Evolutionary conservation across 2,113 vertebrate genomes (phyloP), one percentile per base, ranked within the genome.

Genomic region (Sander vitreus): DNA sequence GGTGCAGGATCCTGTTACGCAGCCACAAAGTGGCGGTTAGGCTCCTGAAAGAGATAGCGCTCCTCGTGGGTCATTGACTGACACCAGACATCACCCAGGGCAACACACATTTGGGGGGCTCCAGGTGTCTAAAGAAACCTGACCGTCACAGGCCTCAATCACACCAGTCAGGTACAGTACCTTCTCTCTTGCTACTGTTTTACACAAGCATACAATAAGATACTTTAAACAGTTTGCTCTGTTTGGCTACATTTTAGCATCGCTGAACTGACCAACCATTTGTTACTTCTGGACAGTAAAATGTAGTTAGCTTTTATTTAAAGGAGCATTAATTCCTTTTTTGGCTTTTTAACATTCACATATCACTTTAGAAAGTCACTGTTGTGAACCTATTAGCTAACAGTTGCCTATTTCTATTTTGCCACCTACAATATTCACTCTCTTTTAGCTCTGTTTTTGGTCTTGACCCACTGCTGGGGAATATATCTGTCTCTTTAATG

Each of bases 41-140:
- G 79, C 86, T 91, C 83, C 81, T 92, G 92, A 94, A 95, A 95
- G 88, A 94, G 93, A 91, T 92, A 92, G 90, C 86, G 7, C 92
- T 92, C 85, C 86, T 92, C 86, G 47, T 76, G 84, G 90, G 85
- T 76, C 79, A 79, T 27, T 90, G 91, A 89, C 80, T 83, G 91
- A 92, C 91, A 91, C 81, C 27, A 48, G 58, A 75, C 86, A 86
- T 93, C 91, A 54, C 91, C 88, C 84, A 45, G 85, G 92, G 91
- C 92, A 94, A 93, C 90, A 88, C 83, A 82, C 88, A 15, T 89
- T 92, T 84, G 86, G 85, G 89, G 89, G 91, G 82, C 86, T 92
- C 57, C 88, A 84, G 88, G 88, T 89, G 87, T 90, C 73, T 78
- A 68, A 18, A 84, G 91, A 93, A 94, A 94, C 94, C 88, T 66